phyloP scores from a whole-genome alignment of 2,888 invertebrate species.

The Habrosyne pyritoides region DNA sequence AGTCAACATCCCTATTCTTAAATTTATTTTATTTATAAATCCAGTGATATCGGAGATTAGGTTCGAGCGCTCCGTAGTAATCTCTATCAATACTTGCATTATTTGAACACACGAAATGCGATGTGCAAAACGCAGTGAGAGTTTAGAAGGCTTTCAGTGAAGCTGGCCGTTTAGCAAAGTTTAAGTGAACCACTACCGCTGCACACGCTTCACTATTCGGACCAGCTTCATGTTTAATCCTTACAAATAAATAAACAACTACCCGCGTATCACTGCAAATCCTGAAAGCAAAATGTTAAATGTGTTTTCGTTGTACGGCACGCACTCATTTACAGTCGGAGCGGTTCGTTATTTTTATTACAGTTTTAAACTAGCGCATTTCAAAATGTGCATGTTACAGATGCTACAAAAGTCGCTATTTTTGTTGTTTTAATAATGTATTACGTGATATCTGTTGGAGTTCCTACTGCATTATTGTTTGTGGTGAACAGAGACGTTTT shows the following conservation, averaged over 20 bases:
- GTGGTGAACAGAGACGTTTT: too few species aligned
- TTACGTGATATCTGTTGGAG: too few species aligned
- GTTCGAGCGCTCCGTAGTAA: constrained; percentile 31
- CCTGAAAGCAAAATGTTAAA: constrained; percentile 61
- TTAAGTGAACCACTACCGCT: constrained; percentile 63
- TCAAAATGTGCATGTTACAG: background rate
- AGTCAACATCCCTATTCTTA: too few species aligned
- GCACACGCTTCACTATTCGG: constrained; percentile 51
- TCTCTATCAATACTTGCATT: constrained; percentile 47
- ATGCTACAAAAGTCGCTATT: background rate
- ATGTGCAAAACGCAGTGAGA: constrained; percentile 56
- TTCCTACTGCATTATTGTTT: background rate
- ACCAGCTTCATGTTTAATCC: constrained; percentile 65
- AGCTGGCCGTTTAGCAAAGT: constrained; percentile 72
- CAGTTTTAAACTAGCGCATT: background rate
- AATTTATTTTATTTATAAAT: constrained; percentile 8
- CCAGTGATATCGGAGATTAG: constrained; percentile 28
- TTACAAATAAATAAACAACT: constrained; percentile 71
- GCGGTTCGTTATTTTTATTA: constrained; percentile 2
- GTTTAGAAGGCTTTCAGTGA: constrained; percentile 69
- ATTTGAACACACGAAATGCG: constrained; percentile 57
- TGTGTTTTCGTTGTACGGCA: constrained; percentile 41
- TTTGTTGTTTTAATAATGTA: background rate
- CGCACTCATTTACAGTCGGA: constrained; percentile 26
- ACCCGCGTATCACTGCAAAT: constrained; percentile 63